These are phyloP conservation scores for Macaria liturata DNA, from an alignment of 2,888 invertebrate genomes.

Conservation along the genomic window DNA sequence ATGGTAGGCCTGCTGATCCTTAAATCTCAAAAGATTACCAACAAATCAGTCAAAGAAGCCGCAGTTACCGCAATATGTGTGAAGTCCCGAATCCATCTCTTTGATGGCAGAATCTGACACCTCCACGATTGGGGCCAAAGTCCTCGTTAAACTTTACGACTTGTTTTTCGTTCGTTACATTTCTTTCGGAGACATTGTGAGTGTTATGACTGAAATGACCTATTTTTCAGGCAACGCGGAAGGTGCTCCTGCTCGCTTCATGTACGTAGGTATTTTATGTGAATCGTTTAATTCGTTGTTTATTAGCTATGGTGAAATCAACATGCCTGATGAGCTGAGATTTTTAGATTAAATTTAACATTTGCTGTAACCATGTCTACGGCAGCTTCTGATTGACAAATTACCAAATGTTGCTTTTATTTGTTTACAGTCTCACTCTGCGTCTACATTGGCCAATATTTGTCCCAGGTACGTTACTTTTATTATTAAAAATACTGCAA, in stretches of 20 bases:
- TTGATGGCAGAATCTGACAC: constrained; percentile 25
- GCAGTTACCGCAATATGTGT: neutral
- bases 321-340: too few species aligned
- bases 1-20: too few species aligned
- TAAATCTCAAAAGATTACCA: neutral
- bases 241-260: constrained; percentile 13
- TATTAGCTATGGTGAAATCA: too few species aligned
- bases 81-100: constrained; percentile 4
- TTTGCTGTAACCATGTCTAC: too few species aligned
- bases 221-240: constrained; percentile 12
- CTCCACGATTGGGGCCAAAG: constrained; percentile 20
- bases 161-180: constrained; percentile 30
- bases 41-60: neutral
- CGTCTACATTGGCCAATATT: constrained; percentile 5
- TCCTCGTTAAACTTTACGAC: constrained; percentile 34
- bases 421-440: constrained; percentile 20
- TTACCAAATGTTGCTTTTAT: neutral
- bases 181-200: constrained; percentile 24
- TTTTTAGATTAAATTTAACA: too few species aligned
- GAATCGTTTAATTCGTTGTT: too few species aligned
- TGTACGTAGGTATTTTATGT: neutral
- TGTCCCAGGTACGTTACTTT: constrained; percentile 9
- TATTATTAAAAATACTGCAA: too few species aligned
- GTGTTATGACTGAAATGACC: constrained; percentile 17
- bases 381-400: too few species aligned